Conservation (phyloP, 2,888 invertebrate genomes). For the Leucophenga maculata region DNA sequence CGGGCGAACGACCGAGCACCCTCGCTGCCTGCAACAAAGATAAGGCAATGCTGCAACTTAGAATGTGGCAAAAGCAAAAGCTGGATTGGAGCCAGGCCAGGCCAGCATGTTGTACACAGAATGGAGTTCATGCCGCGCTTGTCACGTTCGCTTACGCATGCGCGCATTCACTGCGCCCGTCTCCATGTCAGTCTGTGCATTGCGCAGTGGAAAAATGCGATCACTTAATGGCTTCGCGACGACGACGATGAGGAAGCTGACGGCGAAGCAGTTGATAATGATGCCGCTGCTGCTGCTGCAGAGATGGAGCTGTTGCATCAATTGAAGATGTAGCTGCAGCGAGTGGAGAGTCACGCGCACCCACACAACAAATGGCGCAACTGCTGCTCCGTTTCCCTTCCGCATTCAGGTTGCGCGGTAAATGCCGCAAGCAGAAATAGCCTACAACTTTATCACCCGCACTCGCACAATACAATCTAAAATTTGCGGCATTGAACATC, state of each 20-base stretch:
- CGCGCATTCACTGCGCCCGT: neutral
- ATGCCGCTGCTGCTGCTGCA: neutral
- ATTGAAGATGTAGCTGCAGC: neutral
- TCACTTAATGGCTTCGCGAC: constrained; percentile 60
- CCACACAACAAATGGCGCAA: neutral
- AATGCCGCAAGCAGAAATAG: constrained; percentile 42
- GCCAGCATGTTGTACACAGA: neutral
- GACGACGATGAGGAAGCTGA: neutral
- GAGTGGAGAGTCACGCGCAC: constrained; percentile 11
- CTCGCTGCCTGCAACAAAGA: too few species aligned
- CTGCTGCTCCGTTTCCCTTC: neutral
- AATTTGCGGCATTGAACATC: constrained; percentile 68
- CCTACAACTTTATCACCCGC: constrained; percentile 67
- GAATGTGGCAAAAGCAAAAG: neutral
- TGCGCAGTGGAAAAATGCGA: constrained; percentile 30
- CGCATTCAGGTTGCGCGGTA: constrained; percentile 33
- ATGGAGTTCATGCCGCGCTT: neutral
- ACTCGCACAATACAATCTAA: constrained; percentile 62
- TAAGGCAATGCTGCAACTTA: too few species aligned
- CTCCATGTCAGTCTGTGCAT: neutral
- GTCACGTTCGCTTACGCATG: constrained; percentile 24
- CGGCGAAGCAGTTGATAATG: neutral
- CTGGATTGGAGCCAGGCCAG: neutral
- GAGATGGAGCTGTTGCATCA: neutral
- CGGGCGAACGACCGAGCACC: too few species aligned